These are phyloP conservation scores for Tinamus major DNA, from an alignment of 2,797 vertebrate genomes.

Conservation along the genomic window DNA sequence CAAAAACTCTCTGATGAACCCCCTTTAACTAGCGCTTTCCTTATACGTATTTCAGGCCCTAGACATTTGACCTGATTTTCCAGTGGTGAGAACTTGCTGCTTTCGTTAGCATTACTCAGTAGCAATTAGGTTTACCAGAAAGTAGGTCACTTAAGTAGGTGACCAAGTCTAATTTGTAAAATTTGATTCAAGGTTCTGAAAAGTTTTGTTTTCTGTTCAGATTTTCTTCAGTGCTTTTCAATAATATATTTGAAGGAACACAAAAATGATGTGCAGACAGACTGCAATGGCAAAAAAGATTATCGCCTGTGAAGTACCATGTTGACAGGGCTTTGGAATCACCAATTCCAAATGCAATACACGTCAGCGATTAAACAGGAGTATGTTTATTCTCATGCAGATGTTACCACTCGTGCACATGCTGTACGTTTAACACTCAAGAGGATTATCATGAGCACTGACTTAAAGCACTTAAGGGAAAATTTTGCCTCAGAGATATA, in stretches of 20 bases:
- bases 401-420: background rate
- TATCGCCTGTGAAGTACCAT: background rate
- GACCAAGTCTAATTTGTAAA: background rate
- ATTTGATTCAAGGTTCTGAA: background rate
- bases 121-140: background rate
- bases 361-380: background rate
- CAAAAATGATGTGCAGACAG: background rate
- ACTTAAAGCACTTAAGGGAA: slow-evolving; percentile 42
- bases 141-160: background rate
- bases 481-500: background rate
- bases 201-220: background rate
- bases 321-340: background rate
- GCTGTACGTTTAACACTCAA: background rate
- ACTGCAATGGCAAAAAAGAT: background rate
- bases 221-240: background rate
- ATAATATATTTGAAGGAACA: background rate
- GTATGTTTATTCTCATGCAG: background rate
- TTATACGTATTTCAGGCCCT: background rate
- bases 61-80: background rate
- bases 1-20: background rate
- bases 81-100: background rate
- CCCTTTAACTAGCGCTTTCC: background rate
- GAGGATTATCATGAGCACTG: background rate
- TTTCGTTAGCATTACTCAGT: background rate
- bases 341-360: background rate